Evolutionary conservation across 2,797 vertebrate species (phyloP).

Genomic region (Tangara arthus): DNA sequence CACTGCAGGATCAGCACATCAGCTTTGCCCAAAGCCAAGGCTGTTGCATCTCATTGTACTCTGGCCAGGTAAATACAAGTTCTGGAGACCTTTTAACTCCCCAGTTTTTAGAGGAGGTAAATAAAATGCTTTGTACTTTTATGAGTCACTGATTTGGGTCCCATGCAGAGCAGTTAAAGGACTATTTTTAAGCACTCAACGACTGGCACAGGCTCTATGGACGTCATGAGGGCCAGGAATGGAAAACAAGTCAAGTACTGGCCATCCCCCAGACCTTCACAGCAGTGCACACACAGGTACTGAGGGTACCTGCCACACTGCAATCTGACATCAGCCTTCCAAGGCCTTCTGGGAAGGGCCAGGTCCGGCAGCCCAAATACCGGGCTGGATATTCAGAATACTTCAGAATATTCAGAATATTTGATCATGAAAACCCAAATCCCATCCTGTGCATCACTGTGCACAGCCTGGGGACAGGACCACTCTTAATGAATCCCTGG

Average conservation of each 20-base stretch:
- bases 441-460: background rate
- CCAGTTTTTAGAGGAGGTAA: background rate
- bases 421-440: background rate
- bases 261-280: background rate
- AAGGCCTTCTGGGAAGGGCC: background rate
- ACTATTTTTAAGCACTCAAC: background rate
- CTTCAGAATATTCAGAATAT: background rate
- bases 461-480: background rate
- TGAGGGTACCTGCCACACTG: background rate
- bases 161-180: background rate
- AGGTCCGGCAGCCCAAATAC: background rate
- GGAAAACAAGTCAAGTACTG: background rate
- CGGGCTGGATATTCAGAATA: background rate
- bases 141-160: background rate
- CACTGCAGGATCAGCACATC: background rate
- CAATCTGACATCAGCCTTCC: background rate
- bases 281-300: background rate
- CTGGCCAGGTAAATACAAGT: background rate
- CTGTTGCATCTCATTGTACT: background rate
- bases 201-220: accelerated
- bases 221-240: background rate
- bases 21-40: background rate
- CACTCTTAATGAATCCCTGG: background rate
- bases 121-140: background rate
- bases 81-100: background rate